Base-by-base conservation (phyloP, 2,888 invertebrate species). In the Idaea aversata region DNA sequence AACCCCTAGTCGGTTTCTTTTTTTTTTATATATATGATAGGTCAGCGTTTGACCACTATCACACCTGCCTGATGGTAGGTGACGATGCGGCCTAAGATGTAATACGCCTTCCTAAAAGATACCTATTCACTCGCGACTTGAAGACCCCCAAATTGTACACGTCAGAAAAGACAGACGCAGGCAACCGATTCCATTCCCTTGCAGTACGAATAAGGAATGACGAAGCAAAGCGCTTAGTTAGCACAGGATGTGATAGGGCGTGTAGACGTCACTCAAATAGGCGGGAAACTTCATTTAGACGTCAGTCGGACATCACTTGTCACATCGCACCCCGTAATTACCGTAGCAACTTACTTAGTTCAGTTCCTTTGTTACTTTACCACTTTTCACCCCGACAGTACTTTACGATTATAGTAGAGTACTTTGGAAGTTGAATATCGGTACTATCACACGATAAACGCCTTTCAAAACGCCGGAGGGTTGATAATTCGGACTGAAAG, bases 371-470 rank as follows among this genome's bases (percentile, higher is more conserved):
- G 25, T 25, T 47, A 47, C 47, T 13, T 6, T 47, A 47, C 47
- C 47, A 47, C 47, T 47, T 47, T 47, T 47, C 47, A 47, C 47
- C 36, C 47, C 16, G 58, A 59, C 58, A 15, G 15, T 59, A 59
- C 58, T 59, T 59, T 59, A 59, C 58, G 58, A 59, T 59, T 16
- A 59, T 59, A 59, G 58, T 59, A 16, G 15, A 15, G 58, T 59
- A 59, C 58, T 59, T 63, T 57, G 10, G 63, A 66, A 66, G 61
- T 66, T 66, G 34, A 36, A 61, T 64, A 64, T 68, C 66, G 65
- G 64, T 68, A 61, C 65, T 62, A 69, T 71, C 60, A 59, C 58
- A 59, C 16, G 67, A 66, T 71, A 66, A 66, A 65, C 47, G 47
- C 61, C 57, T 38, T 61, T 16, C 35, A n/a, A 13, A 67, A 59